phyloP scores from a whole-genome alignment of 2,888 invertebrate genomes.

The Metellina segmentata region DNA sequence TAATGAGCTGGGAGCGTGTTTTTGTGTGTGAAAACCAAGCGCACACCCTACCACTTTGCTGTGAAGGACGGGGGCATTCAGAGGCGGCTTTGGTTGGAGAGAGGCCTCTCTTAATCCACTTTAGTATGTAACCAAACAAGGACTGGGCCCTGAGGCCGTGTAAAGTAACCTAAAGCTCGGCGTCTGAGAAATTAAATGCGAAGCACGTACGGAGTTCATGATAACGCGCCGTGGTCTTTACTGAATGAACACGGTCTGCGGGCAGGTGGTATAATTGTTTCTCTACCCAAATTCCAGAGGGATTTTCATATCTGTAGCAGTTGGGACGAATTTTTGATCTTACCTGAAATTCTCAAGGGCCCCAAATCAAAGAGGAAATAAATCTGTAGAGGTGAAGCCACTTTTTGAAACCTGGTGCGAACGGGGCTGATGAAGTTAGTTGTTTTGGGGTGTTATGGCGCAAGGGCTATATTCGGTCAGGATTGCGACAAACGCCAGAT shows the following conservation, averaged over 20 bases:
- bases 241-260: slow-evolving; percentile 27
- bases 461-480: too few species aligned
- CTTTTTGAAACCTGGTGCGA: not conserved
- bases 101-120: slow-evolving; percentile 55
- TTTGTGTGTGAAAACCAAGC: not conserved
- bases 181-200: slow-evolving; percentile 33
- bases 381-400: not conserved
- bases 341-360: not conserved
- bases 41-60: slow-evolving; percentile 38
- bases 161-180: slow-evolving; percentile 39
- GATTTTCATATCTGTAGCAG: not conserved
- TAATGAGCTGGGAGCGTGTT: too few species aligned
- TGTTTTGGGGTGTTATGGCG: too few species aligned
- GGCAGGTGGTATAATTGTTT: slow-evolving; percentile 43
- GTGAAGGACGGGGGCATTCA: slow-evolving; percentile 4
- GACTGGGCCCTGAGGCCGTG: slow-evolving; percentile 6
- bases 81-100: slow-evolving; percentile 1
- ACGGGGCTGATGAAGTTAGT: too few species aligned
- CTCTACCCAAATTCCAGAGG: slow-evolving; percentile 15
- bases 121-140: slow-evolving; percentile 52
- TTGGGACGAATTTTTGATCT: not conserved
- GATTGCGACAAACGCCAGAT: too few species aligned
- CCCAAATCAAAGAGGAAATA: not conserved
- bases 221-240: slow-evolving; percentile 41
- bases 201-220: slow-evolving; percentile 60